Evolutionary conservation across 2,113 vertebrate genomes (phyloP), one percentile per base, ranked within the genome.

Genomic region (Donacobius atricapilla): DNA sequence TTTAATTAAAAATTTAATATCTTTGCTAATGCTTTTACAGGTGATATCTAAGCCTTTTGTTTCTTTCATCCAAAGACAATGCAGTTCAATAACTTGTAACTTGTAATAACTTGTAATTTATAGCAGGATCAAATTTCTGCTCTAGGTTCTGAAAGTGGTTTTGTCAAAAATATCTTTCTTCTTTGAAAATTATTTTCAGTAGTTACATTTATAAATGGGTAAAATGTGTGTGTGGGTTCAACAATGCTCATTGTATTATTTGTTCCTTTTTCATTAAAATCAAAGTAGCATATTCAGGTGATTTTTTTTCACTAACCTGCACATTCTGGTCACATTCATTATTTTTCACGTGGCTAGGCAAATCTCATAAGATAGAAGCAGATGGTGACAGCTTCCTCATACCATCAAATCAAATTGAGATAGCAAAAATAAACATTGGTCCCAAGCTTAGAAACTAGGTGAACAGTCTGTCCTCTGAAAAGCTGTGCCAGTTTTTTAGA

Each of bases 331-430:
- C 83, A 77, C 54, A 87, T 85, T 47, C 61, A 73, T 72, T 95
- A 86, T 83, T 85, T 94, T 92, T 93, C 78, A 93, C 77, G 75
- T 18, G 44, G 27, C 66, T 82, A 91, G 60, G 39, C 45, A 89
- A 95, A 95, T 89, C 75, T 83, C 56, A 20, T 76, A 94, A 96
- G 81, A 88, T 81, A 65, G 86, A 95, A 96, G 83, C 84, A 96
- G 94, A 95, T 95, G 91, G 88, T 88, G 89, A 83, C 65, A 91
- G 53, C 57, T 93, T 83, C 76, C 31, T 65, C 79, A 27, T 66
- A 69, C 65, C 90, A 94, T 75, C 66, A 94, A 95, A 91, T 95
- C 70, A 91, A 95, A 94, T 64, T 89, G 89, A 96, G 89, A 95
- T 25, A 91, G 71, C 47, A 96, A 95, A 96, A 95, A 93, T 83